Conservation (phyloP, 2,113 vertebrate genomes). For the Entomyzon cyanotis region DNA sequence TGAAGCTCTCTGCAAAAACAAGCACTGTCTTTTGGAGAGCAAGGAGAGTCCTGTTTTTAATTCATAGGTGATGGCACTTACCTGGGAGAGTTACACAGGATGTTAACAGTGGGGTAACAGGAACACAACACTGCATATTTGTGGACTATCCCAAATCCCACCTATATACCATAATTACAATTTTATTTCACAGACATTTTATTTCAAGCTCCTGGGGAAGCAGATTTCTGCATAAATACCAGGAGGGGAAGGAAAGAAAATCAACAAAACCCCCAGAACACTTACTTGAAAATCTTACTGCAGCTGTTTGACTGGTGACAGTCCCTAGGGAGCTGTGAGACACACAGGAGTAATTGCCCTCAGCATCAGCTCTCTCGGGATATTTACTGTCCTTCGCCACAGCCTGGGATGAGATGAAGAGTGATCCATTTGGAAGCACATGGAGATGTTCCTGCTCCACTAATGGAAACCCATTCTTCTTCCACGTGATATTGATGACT, state of each 20-base stretch:
- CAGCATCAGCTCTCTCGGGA: slow-evolving; percentile 34
- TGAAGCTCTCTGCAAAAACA: background rate
- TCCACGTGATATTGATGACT: slow-evolving; percentile 85
- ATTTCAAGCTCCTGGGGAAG: background rate
- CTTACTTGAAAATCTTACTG: slow-evolving; percentile 88
- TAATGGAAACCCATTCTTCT: slow-evolving; percentile 80
- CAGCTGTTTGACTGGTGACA: slow-evolving; percentile 85
- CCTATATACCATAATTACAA: background rate
- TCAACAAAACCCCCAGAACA: background rate
- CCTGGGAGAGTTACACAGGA: background rate
- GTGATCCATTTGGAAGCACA: slow-evolving; percentile 84
- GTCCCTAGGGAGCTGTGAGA: slow-evolving; percentile 81
- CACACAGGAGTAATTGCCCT: slow-evolving; percentile 89
- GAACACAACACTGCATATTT: background rate
- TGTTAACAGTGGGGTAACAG: background rate
- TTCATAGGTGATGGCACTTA: background rate
- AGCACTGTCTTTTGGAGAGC: background rate
- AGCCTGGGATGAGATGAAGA: slow-evolving; percentile 74
- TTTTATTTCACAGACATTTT: background rate
- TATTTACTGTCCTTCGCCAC: slow-evolving; percentile 47
- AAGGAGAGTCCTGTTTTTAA: background rate
- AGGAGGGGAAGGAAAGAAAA: background rate
- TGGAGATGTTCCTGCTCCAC: slow-evolving; percentile 72
- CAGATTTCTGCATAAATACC: background rate
- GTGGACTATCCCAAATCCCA: background rate